These are phyloP conservation scores for Alcedo atthis DNA, from an alignment of 2,797 vertebrate genomes.

Conservation along the genomic window DNA sequence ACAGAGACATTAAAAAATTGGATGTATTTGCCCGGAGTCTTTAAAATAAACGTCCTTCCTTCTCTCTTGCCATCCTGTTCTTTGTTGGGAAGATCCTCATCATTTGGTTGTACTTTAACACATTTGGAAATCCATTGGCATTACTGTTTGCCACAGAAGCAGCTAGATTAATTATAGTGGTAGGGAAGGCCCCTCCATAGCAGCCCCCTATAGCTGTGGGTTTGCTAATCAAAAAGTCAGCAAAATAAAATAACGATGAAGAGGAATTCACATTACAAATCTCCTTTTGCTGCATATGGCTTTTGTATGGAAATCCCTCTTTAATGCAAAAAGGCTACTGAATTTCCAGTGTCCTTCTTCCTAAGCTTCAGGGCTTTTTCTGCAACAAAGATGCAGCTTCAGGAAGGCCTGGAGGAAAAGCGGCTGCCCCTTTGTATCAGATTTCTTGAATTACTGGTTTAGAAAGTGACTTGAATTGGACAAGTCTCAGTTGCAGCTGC, in stretches of 20 bases:
- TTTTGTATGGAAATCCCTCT: constrained; percentile 66
- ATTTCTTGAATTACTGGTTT: neutral
- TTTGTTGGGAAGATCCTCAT: neutral
- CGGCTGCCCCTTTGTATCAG: neutral
- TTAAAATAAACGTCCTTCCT: neutral
- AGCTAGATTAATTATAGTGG: neutral
- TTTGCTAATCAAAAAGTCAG: neutral
- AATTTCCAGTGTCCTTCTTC: neutral
- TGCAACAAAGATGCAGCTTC: neutral
- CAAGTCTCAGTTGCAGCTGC: neutral
- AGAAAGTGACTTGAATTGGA: neutral
- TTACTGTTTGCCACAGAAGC: neutral
- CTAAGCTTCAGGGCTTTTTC: neutral
- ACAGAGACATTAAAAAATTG: constrained; percentile 25
- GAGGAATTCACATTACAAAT: neutral
- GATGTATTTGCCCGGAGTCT: neutral
- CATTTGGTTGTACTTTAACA: neutral
- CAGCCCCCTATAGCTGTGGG: neutral
- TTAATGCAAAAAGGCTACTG: constrained; percentile 69
- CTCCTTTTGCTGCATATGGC: neutral
- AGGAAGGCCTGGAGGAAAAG: neutral
- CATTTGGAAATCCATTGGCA: neutral
- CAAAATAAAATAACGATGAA: neutral
- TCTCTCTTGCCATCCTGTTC: neutral
- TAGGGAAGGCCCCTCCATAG: neutral